Evolutionary conservation across 2,888 invertebrate genomes (phyloP), one percentile per base, ranked within the genome.

Genomic region (Lasioglossum zephyrum): DNA sequence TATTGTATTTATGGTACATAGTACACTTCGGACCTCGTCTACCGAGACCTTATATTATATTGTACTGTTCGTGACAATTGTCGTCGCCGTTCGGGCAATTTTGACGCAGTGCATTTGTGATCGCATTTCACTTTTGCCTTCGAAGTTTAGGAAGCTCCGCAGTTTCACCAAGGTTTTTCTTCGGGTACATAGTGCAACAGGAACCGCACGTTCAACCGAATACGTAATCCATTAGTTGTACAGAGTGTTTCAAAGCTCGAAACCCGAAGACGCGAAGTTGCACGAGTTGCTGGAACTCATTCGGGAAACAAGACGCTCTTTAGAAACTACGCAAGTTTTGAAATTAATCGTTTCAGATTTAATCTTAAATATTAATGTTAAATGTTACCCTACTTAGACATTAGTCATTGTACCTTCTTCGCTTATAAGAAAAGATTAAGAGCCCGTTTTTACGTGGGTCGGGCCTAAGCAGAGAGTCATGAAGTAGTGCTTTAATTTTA

Each of bases 1-100:
- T 86, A 81, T 78, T 78, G 70, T 85, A 87, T 84, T 88, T 89
- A 88, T 85, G 83, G 73, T 81, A 85, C 82, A 39, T 69, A 90
- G 74, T 81, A 87, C 82, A 90, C 78, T 47, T 82, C 44, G 74
- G 78, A 88, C 72, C 73, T 82, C 74, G 74, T 82, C 47, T 77
- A 69, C 47, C 39, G 75, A 82, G 60, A 69, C 39, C 76, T 84
- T 66, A 70, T 53, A 72, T 79, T 69, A 72, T 77, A 73, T 73
- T 63, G 74, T 60, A 60, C 57, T 80, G n/a, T 41, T 73, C 63
- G 78, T 72, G 76, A 69, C 63, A 77, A 76, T 60, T 57, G 60
- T 72, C 41, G 73, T 75, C 73, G 66, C 66, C 74, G 31, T 57
- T 82, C 57, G 70, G 87, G 85, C 79, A 85, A 86, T 82, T 44